Base-by-base conservation (phyloP, 2,113 vertebrate species). In the Saccopteryx leptura region DNA sequence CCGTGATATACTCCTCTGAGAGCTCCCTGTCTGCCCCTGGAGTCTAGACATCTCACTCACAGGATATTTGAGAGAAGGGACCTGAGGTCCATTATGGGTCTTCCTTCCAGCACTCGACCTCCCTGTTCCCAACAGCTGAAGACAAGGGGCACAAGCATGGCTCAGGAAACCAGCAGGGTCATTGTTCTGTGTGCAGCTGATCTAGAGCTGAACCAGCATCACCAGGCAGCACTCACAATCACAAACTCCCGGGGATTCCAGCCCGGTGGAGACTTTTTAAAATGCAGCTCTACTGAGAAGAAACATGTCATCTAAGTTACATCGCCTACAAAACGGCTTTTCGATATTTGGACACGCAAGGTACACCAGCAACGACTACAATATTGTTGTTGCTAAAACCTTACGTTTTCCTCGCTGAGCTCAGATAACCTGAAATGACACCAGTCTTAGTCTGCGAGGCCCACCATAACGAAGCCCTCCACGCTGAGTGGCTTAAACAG, bases 41-140 rank as follows among this genome's bases (percentile, higher is more conserved):
- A 90, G 52, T 91, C 95, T 23, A 79, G 68, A 95, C 78, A 48
- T 66, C 93, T 92, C 80, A 76, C 50, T 63, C 81, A 28, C 69
- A 96, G 75, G 58, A 65, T 26, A 26, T 65, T 56, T 48, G 52
- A 52, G 66, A 78, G 72, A 56, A 54, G 66, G 81, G 52, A 39
- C 12, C 58, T 23, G 66, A 72, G 81, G 46, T 76, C 60, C 69
- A 11, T 11, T 15, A 17, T 1, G 46, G 82, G 18, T 5, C 81
- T 48, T 60, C 26, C 76, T 85, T 88, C 80, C 2, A 2, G 31
- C 69, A 56, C 28, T 11, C 74, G 10, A 33, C 65, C 50, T 31
- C 39, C 54, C 14, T 12, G 48, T 23, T 31, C 19, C 76, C 74
- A 13, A 3, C 0, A 7, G 76, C 92, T 9, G 15, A 75, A 61